Base-by-base conservation (phyloP, 1,140 invertebrate species). In the Calliphora vicina region DNA sequence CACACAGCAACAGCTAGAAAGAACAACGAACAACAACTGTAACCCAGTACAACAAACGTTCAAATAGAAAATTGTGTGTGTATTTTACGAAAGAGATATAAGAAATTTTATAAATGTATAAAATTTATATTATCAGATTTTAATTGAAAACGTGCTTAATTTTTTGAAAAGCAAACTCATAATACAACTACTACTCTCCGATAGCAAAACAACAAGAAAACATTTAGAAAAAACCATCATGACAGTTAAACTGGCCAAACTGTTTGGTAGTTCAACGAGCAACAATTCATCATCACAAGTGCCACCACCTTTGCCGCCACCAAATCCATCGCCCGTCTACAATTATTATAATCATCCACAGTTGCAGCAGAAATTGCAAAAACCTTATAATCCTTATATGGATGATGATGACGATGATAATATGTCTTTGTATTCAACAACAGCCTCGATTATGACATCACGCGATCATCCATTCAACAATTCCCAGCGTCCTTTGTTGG, bases 171-270 rank as follows among this genome's bases (percentile, higher is more conserved):
- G 74, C 82, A 61, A 27, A 12, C 23, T 29, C 43, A 73, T 13
- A 81, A 26, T 26, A 45, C 17, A 26, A 61, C 2, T 29, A 73
- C 10, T 35, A 35, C 35, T 35, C 35, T 35, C 35, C 35, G 35
- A 35, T 35, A 35, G 35, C 35, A 35, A 10, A 35, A 35, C 6
- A 10, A 10, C 2, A 8, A 29, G 10, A 35, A 35, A 35, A 35
- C 35, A 35, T 35, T 2, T 35, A 35, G 1, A 35, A 35, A 35
- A 35, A 0, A 35, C 45, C 20, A 86, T 84, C 80, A 88, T 89
- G 88, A 88, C 88, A 86, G 87, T 88, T 83, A 89, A 89, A 87
- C 85, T 89, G 84, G 85, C 86, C 71, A 89, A 88, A 83, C 84
- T 88, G 26, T 88, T 89, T 86, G 86, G 86, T 73, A 82, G 73